A percentile compares a stretch with the other conserved stretches of the same genome.
Conservation (phyloP, 1,140 invertebrate genomes). For the Euura lappo region DNA sequence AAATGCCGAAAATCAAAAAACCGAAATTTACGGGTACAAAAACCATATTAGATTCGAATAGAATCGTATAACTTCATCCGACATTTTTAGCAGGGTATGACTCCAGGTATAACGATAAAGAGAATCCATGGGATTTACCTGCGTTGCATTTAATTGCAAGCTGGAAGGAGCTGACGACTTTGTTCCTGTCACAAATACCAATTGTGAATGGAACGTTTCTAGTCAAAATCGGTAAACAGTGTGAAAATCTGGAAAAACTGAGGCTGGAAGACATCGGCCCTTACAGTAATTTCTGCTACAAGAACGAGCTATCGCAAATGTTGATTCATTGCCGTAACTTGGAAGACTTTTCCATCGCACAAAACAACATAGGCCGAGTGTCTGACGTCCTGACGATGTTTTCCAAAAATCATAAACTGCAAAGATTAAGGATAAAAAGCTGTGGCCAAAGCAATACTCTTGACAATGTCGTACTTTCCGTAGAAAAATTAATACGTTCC, state of each 20-base stretch:
- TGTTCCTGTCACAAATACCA: background rate
- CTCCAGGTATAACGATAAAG: too few relatives aligned
- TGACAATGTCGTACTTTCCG: background rate
- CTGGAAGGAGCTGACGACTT: background rate
- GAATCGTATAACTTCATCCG: too few relatives aligned
- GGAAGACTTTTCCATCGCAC: background rate
- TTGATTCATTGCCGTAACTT: background rate
- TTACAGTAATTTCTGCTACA: background rate
- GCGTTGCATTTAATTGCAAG: background rate
- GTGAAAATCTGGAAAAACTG: slow-evolving; percentile 1
- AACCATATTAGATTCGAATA: too few relatives aligned
- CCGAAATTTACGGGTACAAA: too few relatives aligned
- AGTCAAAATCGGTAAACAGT: background rate
- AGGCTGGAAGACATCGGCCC: background rate
- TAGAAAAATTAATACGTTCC: background rate
- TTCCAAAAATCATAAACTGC: background rate
- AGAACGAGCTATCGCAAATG: background rate
- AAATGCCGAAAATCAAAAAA: too few relatives aligned
- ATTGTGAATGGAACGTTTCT: background rate
- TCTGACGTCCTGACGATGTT: background rate
- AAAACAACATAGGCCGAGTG: background rate
- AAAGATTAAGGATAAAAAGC: background rate
- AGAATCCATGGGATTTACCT: background rate
- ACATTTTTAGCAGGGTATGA: too few relatives aligned
- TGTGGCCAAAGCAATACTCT: background rate